phyloP scores from a whole-genome alignment of 1,140 invertebrate species.

The Drosophila ficusphila region DNA sequence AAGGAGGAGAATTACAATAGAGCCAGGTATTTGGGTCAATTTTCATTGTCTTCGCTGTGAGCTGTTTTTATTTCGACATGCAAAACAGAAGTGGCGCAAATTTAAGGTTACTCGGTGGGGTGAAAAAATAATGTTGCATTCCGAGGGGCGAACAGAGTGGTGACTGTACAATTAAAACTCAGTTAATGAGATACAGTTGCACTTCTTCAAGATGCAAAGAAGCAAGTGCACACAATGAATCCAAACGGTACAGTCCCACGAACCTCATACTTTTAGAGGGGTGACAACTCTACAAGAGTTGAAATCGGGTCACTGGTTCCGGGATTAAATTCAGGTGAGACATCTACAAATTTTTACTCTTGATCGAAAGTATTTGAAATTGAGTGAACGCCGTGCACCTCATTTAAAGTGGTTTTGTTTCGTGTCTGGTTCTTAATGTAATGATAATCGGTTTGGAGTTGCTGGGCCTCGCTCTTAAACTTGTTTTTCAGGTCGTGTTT shows the following conservation, averaged over 20 bases:
- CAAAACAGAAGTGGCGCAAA: slow-evolving; percentile 74
- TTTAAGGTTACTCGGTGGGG: slow-evolving; percentile 28
- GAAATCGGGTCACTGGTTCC: background rate
- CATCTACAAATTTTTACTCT: no score
- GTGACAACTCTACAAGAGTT: no score
- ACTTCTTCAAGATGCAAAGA: slow-evolving; percentile 9
- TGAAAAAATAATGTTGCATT: slow-evolving; percentile 48
- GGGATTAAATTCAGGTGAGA: no score
- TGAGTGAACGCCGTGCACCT: background rate
- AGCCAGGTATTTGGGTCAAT: slow-evolving; percentile 73
- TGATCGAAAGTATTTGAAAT: no score
- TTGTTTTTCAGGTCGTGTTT: slow-evolving; percentile 25
- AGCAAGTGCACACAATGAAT: slow-evolving; percentile 40
- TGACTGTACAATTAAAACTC: background rate
- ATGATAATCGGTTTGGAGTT: slow-evolving; percentile 22
- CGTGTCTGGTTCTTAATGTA: background rate
- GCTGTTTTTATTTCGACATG: slow-evolving; percentile 44
- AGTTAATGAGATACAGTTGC: slow-evolving; percentile 23
- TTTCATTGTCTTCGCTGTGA: slow-evolving; percentile 34
- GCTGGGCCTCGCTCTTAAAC: slow-evolving; percentile 16
- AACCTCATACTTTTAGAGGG: no score
- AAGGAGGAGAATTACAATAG: slow-evolving; percentile 44
- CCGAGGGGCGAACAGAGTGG: slow-evolving; percentile 15
- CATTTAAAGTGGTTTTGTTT: background rate
- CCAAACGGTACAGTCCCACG: background rate